Conservation (phyloP, 2,113 vertebrate species). For the Clarias macrocephalus region DNA sequence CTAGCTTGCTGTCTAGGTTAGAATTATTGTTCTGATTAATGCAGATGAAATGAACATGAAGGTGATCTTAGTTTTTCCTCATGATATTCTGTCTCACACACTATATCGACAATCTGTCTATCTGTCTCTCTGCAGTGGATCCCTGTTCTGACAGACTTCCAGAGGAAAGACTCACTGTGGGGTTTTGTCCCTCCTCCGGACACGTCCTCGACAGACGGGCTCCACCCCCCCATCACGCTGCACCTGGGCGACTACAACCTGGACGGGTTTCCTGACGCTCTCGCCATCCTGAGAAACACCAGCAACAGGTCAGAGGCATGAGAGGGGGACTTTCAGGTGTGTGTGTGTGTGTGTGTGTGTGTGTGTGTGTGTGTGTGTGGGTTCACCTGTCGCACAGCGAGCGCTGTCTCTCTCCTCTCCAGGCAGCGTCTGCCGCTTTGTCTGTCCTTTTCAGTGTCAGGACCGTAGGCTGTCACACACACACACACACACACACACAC, state of each 20-base stretch:
- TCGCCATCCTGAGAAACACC: slow-evolving; percentile 85
- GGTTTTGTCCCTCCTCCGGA: slow-evolving; percentile 74
- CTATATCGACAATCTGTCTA: slow-evolving; percentile 11
- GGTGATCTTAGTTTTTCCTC: background rate
- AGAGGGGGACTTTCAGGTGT: no score
- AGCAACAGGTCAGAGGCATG: slow-evolving; percentile 81
- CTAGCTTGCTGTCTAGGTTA: background rate
- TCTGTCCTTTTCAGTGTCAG: background rate
- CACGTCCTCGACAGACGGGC: slow-evolving; percentile 47
- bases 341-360: background rate
- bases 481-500: slow-evolving; percentile 6
- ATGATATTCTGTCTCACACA: background rate
- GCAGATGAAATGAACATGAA: background rate
- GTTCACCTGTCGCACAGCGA: background rate
- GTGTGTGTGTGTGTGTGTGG: background rate
- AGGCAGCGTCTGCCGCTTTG: background rate
- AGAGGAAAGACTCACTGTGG: slow-evolving; percentile 81
- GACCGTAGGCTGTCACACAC: background rate
- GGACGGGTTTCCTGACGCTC: slow-evolving; percentile 95
- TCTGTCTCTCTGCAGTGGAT: slow-evolving; percentile 76
- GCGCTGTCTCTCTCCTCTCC: background rate
- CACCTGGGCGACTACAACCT: slow-evolving; percentile 97
- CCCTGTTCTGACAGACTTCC: slow-evolving; percentile 84
- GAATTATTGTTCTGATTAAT: background rate
- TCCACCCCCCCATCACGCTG: slow-evolving; percentile 78